Evolutionary conservation across 2,888 invertebrate genomes (phyloP).

Genomic region (Rhingia campestris): DNA sequence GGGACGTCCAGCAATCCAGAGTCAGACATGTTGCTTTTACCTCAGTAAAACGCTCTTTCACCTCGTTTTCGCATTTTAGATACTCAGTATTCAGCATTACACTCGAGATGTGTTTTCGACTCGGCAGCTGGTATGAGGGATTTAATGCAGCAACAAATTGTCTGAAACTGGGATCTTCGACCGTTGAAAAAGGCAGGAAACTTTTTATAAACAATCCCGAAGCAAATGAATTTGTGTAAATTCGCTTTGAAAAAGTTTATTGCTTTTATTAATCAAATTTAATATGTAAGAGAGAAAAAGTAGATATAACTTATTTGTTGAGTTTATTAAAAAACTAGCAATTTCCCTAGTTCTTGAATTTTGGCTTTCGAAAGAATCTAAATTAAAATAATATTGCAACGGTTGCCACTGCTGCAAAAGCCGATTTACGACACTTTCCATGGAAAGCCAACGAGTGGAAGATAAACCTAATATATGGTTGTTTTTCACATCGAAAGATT

Average conservation of each 20-base stretch:
- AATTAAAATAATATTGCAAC: constrained; percentile 39
- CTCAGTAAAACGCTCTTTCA: too few relatives aligned
- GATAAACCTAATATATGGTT: constrained; percentile 15
- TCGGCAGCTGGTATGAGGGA: too few relatives aligned
- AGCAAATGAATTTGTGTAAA: constrained; percentile 23
- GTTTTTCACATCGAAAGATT: constrained; percentile 22
- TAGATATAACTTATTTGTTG: constrained; percentile 17
- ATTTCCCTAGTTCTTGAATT: constrained; percentile 8
- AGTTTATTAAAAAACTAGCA: constrained; percentile 5
- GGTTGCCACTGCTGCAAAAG: constrained; percentile 48
- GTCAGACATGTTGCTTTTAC: too few relatives aligned
- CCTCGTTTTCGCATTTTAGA: too few relatives aligned
- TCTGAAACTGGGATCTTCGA: too few relatives aligned
- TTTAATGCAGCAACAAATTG: too few relatives aligned
- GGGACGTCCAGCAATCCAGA: too few relatives aligned
- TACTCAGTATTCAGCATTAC: too few relatives aligned
- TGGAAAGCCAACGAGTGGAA: constrained; percentile 23
- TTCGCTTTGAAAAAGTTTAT: constrained; percentile 44
- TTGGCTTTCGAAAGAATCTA: constrained; percentile 9
- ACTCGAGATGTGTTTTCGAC: too few relatives aligned
- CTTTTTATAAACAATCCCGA: too few relatives aligned
- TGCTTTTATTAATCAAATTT: constrained; percentile 23
- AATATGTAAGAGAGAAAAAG: constrained; percentile 42
- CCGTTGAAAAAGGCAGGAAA: too few relatives aligned
- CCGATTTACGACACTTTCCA: constrained; percentile 38